Base-by-base conservation (phyloP, 2,113 vertebrate species). In the Cathartes aura region DNA sequence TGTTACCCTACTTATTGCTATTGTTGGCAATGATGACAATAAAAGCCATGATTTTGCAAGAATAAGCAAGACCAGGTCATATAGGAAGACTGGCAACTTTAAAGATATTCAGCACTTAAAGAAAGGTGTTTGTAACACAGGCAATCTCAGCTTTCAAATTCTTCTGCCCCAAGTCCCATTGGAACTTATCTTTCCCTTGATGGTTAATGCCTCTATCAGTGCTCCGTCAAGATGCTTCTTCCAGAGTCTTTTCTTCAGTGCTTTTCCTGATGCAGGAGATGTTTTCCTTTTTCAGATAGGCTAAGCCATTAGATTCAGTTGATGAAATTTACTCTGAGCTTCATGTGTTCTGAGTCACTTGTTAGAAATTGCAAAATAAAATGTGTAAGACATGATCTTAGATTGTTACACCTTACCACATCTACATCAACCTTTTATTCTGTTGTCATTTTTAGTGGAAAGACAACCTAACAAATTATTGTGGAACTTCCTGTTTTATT, bases 301-400 rank as follows among this genome's bases (percentile, higher is more conserved):
- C 40, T 59, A 70, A 90, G 52, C 27, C 9, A 16, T 60, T 66
- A 75, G 56, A 60, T 62, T 75, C 34, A 59, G 63, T 22, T 84
- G 73, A 74, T 80, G 18, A 83, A 60, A 88, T 76, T 47, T 52
- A 45, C 73, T 70, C 40, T 80, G 48, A 85, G 62, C 12, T 90
- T 91, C 20, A 8, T 34, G 15, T 55, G 38, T 83, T 89, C 53
- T 27, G 50, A 70, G 26, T 59, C 70, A 82, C 50, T 67, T 75
- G 63, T 17, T 76, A 85, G 58, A 93, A 97, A 80, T 85, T 56
- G 62, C 70, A 73, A 91, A 82, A 58, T 64, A 73, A 94, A 87
- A 80, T 59, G 26, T 50, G 20, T 76, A 90, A 72, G 45, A 36
- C 26, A 13, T 13, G 5, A 36, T 52, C 76, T 79, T 56, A 48